phyloP scores from a whole-genome alignment of 2,113 vertebrate genomes.

The Lycocorax pyrrhopterus region DNA sequence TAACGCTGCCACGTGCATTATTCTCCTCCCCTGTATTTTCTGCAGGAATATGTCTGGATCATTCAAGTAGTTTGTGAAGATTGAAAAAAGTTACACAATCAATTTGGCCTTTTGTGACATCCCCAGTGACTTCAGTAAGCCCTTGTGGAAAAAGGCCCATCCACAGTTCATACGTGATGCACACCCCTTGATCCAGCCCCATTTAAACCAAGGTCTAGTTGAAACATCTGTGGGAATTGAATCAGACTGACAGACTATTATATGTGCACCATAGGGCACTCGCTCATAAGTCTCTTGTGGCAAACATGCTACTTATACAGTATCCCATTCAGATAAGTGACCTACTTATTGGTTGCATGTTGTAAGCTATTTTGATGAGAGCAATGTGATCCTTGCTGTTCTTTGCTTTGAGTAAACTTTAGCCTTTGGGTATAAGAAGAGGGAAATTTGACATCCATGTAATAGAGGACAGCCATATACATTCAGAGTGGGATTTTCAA shows the following conservation, averaged over 20 bases:
- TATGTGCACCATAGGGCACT: neutral
- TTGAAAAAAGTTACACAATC: constrained; percentile 24
- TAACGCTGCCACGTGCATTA: neutral
- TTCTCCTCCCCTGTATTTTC: constrained; percentile 29
- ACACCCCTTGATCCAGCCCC: constrained; percentile 23
- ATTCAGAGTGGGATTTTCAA: constrained; percentile 11
- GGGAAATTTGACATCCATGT: constrained; percentile 18
- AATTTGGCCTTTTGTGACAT: constrained; percentile 27
- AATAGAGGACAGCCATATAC: neutral
- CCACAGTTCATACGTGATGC: neutral
- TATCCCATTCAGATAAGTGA: constrained; percentile 28
- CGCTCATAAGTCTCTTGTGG: neutral
- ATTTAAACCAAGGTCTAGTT: constrained; percentile 20
- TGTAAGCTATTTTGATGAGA: constrained; percentile 32
- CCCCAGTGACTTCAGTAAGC: neutral
- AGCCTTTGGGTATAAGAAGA: constrained; percentile 7
- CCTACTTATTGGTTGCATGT: constrained; percentile 40
- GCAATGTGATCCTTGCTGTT: constrained; percentile 34
- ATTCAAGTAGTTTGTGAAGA: constrained; percentile 24
- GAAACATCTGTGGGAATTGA: constrained; percentile 14
- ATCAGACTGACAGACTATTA: constrained; percentile 6
- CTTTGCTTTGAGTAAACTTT: constrained; percentile 40
- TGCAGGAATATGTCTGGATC: constrained; percentile 1
- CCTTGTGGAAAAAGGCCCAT: constrained; percentile 14
- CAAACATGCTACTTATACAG: constrained; percentile 32